A percentile compares a stretch with the other conserved stretches of the same genome.
Evolutionary conservation across 2,888 invertebrate species (phyloP).

Genomic region (Mantis religiosa): DNA sequence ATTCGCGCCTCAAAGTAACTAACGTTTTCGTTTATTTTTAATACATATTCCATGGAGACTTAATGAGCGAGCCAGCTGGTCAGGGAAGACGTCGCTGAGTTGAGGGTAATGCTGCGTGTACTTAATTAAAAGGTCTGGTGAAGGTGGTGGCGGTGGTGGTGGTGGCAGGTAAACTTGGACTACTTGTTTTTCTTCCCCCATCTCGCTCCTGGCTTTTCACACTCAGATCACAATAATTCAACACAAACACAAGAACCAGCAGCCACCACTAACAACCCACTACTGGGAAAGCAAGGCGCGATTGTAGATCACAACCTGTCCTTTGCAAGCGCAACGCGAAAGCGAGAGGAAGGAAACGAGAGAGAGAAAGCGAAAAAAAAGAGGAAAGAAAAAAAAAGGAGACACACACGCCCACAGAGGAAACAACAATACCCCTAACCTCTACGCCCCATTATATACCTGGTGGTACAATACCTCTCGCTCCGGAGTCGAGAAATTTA

Average conservation of each 20-base stretch:
- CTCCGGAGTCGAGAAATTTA: neutral
- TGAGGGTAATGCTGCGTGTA: neutral
- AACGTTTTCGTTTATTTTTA: no score
- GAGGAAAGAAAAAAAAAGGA: neutral
- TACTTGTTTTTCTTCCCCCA: neutral
- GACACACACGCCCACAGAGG: neutral
- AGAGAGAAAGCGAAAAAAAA: no score
- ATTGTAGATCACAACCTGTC: neutral
- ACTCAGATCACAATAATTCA: neutral
- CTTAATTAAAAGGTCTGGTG: neutral
- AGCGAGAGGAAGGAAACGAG: neutral
- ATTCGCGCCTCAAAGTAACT: no score
- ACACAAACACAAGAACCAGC: neutral
- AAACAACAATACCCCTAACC: neutral
- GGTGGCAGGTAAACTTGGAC: neutral
- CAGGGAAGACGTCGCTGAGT: no score
- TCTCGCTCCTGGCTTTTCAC: neutral
- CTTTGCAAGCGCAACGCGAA: neutral
- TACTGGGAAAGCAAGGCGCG: neutral
- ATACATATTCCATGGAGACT: no score
- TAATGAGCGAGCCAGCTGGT: no score
- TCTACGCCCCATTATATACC: neutral
- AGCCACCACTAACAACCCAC: neutral
- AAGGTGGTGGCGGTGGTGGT: no score
- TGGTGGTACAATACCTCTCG: neutral